Conservation (phyloP, 92 coral and sea anemone species). For the Phymanthus crucifer region DNA sequence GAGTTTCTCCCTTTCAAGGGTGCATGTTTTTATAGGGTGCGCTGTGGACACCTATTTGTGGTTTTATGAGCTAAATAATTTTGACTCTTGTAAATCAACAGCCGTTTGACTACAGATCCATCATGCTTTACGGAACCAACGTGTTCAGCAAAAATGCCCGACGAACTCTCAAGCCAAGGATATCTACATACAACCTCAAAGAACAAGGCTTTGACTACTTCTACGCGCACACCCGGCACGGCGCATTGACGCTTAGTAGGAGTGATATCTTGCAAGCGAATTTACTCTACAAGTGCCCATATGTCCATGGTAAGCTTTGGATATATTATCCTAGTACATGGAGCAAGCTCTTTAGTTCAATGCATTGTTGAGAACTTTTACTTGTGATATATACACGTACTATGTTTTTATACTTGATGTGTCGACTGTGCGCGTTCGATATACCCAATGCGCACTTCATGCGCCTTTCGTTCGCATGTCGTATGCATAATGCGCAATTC, state of each 20-base stretch:
- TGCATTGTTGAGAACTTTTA: not conserved
- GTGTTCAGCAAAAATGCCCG: conserved; percentile 55
- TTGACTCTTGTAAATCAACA: not conserved
- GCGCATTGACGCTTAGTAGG: conserved; percentile 48
- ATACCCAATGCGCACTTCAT: not conserved
- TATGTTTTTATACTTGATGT: not conserved
- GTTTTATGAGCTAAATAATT: too few species aligned
- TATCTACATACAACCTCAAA: conserved; percentile 47
- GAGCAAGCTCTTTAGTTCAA: not conserved
- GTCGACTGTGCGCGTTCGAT: too few species aligned
- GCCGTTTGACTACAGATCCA: conserved; percentile 76
- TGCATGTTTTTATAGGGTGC: too few species aligned
- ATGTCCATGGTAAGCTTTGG: conserved; percentile 41
- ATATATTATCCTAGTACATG: not conserved
- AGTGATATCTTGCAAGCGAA: conserved; percentile 73
- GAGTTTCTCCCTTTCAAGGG: too few species aligned
- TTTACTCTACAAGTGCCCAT: conserved; percentile 60
- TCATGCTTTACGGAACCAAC: conserved; percentile 71
- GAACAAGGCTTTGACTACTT: conserved; percentile 62
- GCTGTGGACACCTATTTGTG: too few species aligned
- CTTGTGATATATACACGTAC: not conserved
- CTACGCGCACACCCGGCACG: conserved; percentile 26
- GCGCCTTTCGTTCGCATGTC: not conserved
- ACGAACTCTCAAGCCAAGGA: conserved; percentile 56
- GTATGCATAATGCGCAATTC: not conserved